Conservation (phyloP, 2,888 invertebrate species). For the Xanthorhoe spadicearia region DNA sequence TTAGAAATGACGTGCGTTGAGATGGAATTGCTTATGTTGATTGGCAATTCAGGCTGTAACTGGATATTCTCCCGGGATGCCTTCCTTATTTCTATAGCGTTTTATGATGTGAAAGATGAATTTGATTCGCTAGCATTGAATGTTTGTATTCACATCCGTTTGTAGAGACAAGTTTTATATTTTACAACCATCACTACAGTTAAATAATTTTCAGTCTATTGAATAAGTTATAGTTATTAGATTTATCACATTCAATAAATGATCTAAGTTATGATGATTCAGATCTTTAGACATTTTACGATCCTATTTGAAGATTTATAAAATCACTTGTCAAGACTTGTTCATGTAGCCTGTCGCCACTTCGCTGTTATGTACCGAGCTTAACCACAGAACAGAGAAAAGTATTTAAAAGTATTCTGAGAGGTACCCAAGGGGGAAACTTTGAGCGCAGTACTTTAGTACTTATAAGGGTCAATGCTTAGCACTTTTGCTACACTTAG, state of each 20-base stretch:
- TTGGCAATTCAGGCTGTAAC: constrained; percentile 50
- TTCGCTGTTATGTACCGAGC: constrained; percentile 51
- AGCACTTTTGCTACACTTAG: constrained; percentile 30
- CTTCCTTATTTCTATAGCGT: neutral
- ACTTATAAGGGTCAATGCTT: constrained; percentile 48
- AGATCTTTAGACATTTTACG: no score
- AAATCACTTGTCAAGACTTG: constrained; percentile 41
- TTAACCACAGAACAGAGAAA: constrained; percentile 46
- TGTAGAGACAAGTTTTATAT: neutral
- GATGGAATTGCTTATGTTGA: constrained; percentile 53
- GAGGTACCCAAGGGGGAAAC: constrained; percentile 45
- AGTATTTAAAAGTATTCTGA: constrained; percentile 55
- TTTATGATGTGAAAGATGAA: constrained; percentile 9
- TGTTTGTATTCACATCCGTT: neutral
- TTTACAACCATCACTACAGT: neutral
- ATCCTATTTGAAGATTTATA: constrained; percentile 18
- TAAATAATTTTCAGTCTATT: neutral
- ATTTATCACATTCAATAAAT: no score
- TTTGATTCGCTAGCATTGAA: neutral
- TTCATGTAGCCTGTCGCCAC: constrained; percentile 52
- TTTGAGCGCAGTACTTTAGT: constrained; percentile 42
- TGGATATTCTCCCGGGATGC: constrained; percentile 28
- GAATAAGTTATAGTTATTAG: no score
- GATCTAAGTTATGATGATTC: no score
- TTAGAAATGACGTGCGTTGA: constrained; percentile 58